Evolutionary conservation across 2,888 invertebrate species (phyloP), one percentile per base, ranked within the genome.

Genomic region (Drosophila aldrichi): DNA sequence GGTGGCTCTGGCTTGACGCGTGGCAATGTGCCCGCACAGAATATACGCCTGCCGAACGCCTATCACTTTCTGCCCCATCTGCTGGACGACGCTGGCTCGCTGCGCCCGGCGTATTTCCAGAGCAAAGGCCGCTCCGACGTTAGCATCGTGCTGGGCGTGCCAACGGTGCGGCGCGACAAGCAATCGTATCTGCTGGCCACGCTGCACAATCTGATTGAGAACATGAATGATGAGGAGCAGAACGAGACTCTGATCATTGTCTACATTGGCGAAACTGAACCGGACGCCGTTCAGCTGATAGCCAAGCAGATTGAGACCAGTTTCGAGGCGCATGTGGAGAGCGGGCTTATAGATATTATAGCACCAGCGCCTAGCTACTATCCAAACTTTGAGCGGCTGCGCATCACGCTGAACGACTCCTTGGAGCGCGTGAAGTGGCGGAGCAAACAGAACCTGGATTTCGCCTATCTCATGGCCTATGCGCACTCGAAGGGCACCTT

Each of bases 371-470:
- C 95, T 0, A 94, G 96, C 0, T 99, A 97, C 92, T 99, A 99
- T 92, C 98, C 99, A 0, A 95, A 98, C 91, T 95, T 98, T 70
- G 95, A 96, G 56, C 94, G 95, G 54, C 92, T 98, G 20, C 95
- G 95, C 7, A 94, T 95, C 36, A 97, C 97, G 0, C 94, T 98
- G 6, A 98, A 98, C 0, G 98, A 98, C 93, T 95, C 97, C 0
- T 94, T 95, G 72, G 97, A 97, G 89, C 94, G 98, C 0, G 96
- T 97, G 0, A 95, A 95, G 60, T 99, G 98, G 98, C 94, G 98
- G 59, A 97, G 98, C 5, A 99, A 99, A 90, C 98, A 99, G 92
- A 98, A 98, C 92, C 94, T 98, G 64, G 98, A 99, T 92, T 97
- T 96, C 90, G 96, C 98, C 0, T 99, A 96, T 92, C 94, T 99